Conservation (phyloP, 1,140 invertebrate genomes). For the Drosophila navojoa region DNA sequence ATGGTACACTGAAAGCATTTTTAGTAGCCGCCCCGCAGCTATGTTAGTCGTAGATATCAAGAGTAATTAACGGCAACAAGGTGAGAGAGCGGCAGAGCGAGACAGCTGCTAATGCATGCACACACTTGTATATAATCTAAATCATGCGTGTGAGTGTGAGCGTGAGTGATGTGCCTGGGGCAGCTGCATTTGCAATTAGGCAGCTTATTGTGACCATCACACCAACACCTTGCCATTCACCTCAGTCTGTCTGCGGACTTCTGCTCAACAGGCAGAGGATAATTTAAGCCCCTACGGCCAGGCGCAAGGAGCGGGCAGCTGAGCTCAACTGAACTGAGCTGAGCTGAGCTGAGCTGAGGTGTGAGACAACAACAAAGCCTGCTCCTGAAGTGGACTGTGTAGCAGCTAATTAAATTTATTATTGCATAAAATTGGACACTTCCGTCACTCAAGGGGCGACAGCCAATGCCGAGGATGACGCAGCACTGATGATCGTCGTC, state of each 20-base stretch:
- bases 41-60: constrained; percentile 26
- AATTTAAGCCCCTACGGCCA: constrained; percentile 20
- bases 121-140: too few relatives aligned
- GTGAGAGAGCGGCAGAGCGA: not conserved
- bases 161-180: constrained; percentile 13
- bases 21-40: constrained; percentile 22
- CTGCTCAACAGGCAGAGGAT: not conserved
- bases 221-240: constrained; percentile 23
- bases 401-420: constrained; percentile 65
- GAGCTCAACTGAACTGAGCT: too few relatives aligned
- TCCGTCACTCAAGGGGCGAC: constrained; percentile 58
- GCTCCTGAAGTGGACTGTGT: too few relatives aligned
- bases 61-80: constrained; percentile 57
- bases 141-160: too few relatives aligned
- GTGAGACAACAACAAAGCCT: not conserved
- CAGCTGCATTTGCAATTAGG: constrained; percentile 72
- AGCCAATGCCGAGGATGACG: constrained; percentile 48
- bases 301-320: not conserved
- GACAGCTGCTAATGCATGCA: constrained; percentile 51
- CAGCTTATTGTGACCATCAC: constrained; percentile 57
- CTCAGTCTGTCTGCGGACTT: constrained; percentile 10
- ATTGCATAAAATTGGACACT: constrained; percentile 63
- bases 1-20: constrained; percentile 31
- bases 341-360: not conserved
- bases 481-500: constrained; percentile 28